A percentile compares a stretch with the other conserved stretches of the same genome.
phyloP scores from a whole-genome alignment of 2,888 invertebrate genomes.

The Erynnis tages region DNA sequence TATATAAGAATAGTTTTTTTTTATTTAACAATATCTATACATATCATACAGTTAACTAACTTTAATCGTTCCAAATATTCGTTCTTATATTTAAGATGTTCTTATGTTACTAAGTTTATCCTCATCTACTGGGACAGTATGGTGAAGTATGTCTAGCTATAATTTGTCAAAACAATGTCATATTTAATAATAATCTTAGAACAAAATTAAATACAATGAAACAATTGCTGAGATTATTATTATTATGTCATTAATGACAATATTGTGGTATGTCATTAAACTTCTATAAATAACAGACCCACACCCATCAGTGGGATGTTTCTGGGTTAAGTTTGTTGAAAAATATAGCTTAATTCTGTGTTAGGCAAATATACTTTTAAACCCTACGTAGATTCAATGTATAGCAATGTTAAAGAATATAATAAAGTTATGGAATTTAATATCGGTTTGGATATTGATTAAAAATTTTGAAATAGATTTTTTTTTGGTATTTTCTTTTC shows the following conservation, averaged over 20 bases:
- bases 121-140: background rate
- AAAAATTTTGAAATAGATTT: background rate
- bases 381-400: conserved; percentile 62
- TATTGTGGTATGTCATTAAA: too few relatives aligned
- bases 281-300: background rate
- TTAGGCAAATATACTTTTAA: conserved; percentile 41
- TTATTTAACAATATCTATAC: conserved; percentile 11
- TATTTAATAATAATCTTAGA: too few relatives aligned
- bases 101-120: background rate
- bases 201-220: too few relatives aligned
- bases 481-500: background rate
- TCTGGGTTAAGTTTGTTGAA: background rate
- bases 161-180: too few relatives aligned
- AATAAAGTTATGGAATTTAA: conserved; percentile 45
- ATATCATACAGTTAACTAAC: background rate
- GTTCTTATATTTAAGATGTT: background rate
- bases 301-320: background rate
- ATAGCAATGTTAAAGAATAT: conserved; percentile 59
- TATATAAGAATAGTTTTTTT: background rate
- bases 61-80: background rate
- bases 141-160: too few relatives aligned
- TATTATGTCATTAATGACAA: too few relatives aligned
- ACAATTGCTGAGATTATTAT: too few relatives aligned
- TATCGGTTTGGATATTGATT: conserved; percentile 59
- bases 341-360: conserved; percentile 32